Percentiles rank a stretch among this genome's conserved stretches.
Evolutionary conservation across 2,888 invertebrate species (phyloP).

Genomic region (Caradrina kadenii): DNA sequence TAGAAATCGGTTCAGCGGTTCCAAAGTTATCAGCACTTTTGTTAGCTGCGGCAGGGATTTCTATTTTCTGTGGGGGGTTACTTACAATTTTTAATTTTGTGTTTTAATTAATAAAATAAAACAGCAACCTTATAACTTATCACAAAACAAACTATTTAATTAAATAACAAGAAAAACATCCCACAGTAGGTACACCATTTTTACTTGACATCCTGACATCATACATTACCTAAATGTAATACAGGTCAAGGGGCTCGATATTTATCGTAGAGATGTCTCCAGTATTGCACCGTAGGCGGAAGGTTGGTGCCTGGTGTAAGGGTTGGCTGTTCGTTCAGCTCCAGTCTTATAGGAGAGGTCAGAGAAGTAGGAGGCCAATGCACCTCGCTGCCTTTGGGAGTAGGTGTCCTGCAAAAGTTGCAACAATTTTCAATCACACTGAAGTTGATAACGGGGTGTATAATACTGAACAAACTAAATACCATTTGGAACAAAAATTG

Average conservation of each 20-base stretch:
- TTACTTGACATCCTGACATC: neutral
- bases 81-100: no score
- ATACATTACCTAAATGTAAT: neutral
- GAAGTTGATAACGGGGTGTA: no score
- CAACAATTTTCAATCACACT: neutral
- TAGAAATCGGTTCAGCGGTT: no score
- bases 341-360: constrained; percentile 22
- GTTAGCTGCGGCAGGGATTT: no score
- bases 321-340: constrained; percentile 9
- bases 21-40: no score
- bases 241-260: constrained; percentile 9
- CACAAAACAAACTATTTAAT: neutral
- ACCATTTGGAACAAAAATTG: no score
- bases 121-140: no score
- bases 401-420: constrained; percentile 21
- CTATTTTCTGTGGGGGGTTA: no score
- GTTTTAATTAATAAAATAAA: no score
- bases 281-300: constrained; percentile 29
- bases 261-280: constrained; percentile 33
- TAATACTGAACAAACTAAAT: no score
- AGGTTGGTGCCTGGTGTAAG: neutral
- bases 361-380: constrained; percentile 26
- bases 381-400: constrained; percentile 30
- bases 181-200: neutral
- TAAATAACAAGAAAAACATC: neutral